Evolutionary conservation across 1,140 invertebrate species (phyloP).

Genomic region (Littorina saxatilis): DNA sequence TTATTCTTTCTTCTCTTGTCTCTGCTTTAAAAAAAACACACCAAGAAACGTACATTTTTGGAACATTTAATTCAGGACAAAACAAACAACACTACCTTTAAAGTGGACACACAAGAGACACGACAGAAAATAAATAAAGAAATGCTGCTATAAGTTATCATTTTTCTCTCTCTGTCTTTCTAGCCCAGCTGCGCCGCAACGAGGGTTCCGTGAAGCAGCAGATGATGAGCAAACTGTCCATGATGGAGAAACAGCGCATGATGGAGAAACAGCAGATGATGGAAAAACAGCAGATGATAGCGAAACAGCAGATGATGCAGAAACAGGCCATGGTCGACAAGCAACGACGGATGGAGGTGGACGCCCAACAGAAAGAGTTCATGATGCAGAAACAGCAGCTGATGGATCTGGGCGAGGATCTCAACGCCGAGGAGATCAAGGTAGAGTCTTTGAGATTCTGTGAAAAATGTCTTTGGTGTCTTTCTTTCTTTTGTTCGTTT

Average conservation of each 20-base stretch:
- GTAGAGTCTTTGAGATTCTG: not conserved
- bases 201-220: slow-evolving; percentile 24
- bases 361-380: slow-evolving; percentile 47
- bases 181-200: slow-evolving; percentile 38
- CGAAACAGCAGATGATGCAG: slow-evolving; percentile 47
- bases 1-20: too few species aligned
- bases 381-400: slow-evolving; percentile 49
- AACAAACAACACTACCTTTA: too few species aligned
- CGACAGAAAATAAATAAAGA: too few species aligned
- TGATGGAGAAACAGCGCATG: slow-evolving; percentile 44
- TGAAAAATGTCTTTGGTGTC: not conserved
- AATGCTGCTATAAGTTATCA: too few species aligned
- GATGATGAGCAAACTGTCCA: slow-evolving; percentile 30
- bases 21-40: too few species aligned
- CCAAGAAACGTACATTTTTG: too few species aligned
- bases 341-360: slow-evolving; percentile 46
- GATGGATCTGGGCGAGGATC: slow-evolving; percentile 28
- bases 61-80: too few species aligned
- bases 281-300: slow-evolving; percentile 47
- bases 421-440: slow-evolving; percentile 25
- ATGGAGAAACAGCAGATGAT: slow-evolving; percentile 49
- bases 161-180: too few species aligned
- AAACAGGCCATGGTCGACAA: slow-evolving; percentile 37
- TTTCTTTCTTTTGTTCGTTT: not conserved
- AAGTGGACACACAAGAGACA: too few species aligned